Base-by-base conservation (phyloP, 2,797 vertebrate genomes). In the Anguilla obscura region DNA sequence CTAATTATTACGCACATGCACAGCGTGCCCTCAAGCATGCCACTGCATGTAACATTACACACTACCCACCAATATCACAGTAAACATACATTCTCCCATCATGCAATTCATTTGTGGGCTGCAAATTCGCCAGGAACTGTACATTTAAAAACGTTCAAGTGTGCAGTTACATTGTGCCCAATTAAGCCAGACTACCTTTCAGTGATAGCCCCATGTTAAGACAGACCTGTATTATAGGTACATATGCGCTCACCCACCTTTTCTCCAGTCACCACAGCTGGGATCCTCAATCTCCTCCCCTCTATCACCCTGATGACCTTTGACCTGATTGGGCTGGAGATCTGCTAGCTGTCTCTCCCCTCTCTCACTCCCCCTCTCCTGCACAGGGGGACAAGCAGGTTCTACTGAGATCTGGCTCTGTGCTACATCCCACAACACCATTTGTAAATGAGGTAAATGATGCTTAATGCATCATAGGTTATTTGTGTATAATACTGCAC, bases 281-380 rank as follows among this genome's bases (percentile, higher is more conserved):
- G 24, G 40, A 48, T 50, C 79, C 21, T 82, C 45, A 24, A 21
- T 24, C 45, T 48, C 40, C 79, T 82, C 40, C 36, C 79, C 79
- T 82, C 40, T 52, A n/a, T 9, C 24, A 79, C 90, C 12, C 82
- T 90, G 16, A 48, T 45, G 30, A 85, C 86, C 14, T 48, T 50
- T 82, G 79, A 48, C 79, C 79, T 50, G 79, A 45, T 82, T 50
- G 0, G 45, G 76, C 2, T 48, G 76, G 76, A 48, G 76, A 7
- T 40, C 76, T 21, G 40, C 33, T 6, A 5, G 18, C 18, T 18
- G 40, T n/a, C 45, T n/a, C 40, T 82, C 79, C 24, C 6, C 79
- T 18, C 16, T 21, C 30, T 86, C 2, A 21, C 56, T 89, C 56
- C 84, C 87, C 0, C 91, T 91, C 86, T 93, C 94, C 96, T 96